Conservation (phyloP, 2,797 vertebrate species). For the Acestrorhynchus altus region DNA sequence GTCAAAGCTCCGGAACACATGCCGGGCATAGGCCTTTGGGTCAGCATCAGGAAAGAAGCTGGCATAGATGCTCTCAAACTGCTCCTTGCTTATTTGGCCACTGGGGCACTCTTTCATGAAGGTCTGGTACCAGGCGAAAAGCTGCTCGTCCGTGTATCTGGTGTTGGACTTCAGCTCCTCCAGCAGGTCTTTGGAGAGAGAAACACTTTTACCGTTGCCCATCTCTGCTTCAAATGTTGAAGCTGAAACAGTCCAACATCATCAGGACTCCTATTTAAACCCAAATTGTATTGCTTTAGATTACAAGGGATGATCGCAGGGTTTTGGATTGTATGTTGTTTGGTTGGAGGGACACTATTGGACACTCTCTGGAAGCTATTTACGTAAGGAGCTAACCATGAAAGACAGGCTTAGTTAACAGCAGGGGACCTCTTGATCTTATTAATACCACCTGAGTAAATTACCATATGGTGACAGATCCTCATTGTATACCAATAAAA, state of each 20-base stretch:
- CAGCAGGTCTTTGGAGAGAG: conserved; percentile 79
- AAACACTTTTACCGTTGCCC: conserved; percentile 78
- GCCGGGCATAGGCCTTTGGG: conserved; percentile 80
- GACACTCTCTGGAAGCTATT: conserved; percentile 20
- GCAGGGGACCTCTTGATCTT: conserved; percentile 49
- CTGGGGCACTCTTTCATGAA: conserved; percentile 81
- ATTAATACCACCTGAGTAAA: conserved; percentile 55
- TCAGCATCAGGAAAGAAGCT: conserved; percentile 82
- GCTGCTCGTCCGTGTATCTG: conserved; percentile 77
- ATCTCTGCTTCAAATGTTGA: conserved; percentile 54
- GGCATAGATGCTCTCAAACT: conserved; percentile 82
- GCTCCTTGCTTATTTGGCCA: conserved; percentile 73
- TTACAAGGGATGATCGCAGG: conserved; percentile 51
- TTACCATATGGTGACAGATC: conserved; percentile 27
- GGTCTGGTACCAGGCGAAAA: conserved; percentile 79
- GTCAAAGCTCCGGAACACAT: conserved; percentile 86
- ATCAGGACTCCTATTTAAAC: conserved; percentile 56
- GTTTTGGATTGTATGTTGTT: conserved; percentile 39
- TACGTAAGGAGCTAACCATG: conserved; percentile 21
- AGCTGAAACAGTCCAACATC: not conserved
- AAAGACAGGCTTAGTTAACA: conserved; percentile 45
- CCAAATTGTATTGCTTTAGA: conserved; percentile 39
- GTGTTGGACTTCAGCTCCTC: conserved; percentile 80
- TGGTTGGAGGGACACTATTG: conserved; percentile 23
- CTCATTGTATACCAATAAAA: not conserved